These are phyloP conservation scores for Microplitis mediator DNA, from an alignment of 1,140 invertebrate species.

Conservation along the genomic window DNA sequence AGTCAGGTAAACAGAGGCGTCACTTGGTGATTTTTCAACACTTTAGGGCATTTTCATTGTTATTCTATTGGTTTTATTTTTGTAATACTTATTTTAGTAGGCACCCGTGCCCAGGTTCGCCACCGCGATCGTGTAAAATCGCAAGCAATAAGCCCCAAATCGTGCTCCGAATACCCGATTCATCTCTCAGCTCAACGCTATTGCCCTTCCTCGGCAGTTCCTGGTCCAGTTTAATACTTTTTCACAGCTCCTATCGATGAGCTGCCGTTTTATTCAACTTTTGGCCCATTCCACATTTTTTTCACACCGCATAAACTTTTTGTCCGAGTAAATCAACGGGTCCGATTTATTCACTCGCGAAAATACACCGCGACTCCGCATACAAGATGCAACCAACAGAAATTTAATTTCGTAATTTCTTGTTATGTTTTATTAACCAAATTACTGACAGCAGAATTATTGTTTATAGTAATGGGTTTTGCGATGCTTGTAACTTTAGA, in stretches of 20 bases:
- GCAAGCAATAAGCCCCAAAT: conserved; percentile 28
- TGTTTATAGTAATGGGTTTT: too few relatives aligned
- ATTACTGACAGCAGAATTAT: too few relatives aligned
- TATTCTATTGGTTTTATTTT: conserved; percentile 3
- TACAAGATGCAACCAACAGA: too few relatives aligned
- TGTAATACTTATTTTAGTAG: not conserved
- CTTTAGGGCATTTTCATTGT: conserved; percentile 9
- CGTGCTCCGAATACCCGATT: conserved; percentile 27
- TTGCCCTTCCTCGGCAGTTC: too few relatives aligned
- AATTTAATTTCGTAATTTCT: not conserved
- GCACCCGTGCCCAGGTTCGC: not conserved
- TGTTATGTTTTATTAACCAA: too few relatives aligned
- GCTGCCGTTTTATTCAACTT: not conserved
- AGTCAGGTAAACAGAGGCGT: conserved; percentile 12
- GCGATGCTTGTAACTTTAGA: too few relatives aligned
- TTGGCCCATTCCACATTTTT: not conserved
- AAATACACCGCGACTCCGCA: too few relatives aligned
- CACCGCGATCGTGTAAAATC: conserved; percentile 31
- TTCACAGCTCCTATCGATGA: conserved; percentile 1
- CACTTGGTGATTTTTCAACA: conserved; percentile 8
- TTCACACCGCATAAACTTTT: not conserved
- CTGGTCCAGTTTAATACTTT: not conserved
- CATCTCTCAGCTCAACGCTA: not conserved
- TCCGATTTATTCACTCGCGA: not conserved
- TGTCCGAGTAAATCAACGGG: not conserved